Conservation (phyloP, 2,888 invertebrate species). For the Meteorus colon region DNA sequence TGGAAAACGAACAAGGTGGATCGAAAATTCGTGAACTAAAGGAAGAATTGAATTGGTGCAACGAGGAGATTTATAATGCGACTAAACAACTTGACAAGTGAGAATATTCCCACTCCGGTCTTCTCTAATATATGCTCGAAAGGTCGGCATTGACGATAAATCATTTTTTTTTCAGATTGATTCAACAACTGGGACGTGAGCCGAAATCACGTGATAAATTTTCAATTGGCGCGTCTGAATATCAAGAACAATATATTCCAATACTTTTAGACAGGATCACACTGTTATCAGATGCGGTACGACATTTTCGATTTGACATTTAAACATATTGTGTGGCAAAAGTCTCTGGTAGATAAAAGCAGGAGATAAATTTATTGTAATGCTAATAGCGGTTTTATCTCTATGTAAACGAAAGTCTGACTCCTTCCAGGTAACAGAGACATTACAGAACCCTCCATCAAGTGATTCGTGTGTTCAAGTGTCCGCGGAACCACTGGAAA, state of each 20-base stretch:
- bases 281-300: conserved; percentile 48
- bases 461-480: conserved; percentile 50
- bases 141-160: conserved; percentile 13
- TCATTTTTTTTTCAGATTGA: conserved; percentile 40
- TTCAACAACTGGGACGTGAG: conserved; percentile 29
- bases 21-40: conserved; percentile 53
- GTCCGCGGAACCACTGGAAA: conserved; percentile 38
- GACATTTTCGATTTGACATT: conserved; percentile 15
- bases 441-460: conserved; percentile 47
- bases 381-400: conserved; percentile 49
- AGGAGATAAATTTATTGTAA: conserved; percentile 52
- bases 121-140: conserved; percentile 5
- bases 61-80: conserved; percentile 51
- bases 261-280: conserved; percentile 45
- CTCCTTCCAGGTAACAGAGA: conserved; percentile 52
- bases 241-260: conserved; percentile 37
- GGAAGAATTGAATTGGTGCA: conserved; percentile 54
- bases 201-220: conserved; percentile 26
- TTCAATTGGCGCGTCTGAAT: conserved; percentile 26
- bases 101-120: not conserved
- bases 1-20: conserved; percentile 45
- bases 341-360: conserved; percentile 33
- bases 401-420: conserved; percentile 30
- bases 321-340: not conserved
- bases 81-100: conserved; percentile 50